These are phyloP conservation scores for Triplophysa bombifrons DNA, from an alignment of 2,797 vertebrate genomes.

Conservation along the genomic window DNA sequence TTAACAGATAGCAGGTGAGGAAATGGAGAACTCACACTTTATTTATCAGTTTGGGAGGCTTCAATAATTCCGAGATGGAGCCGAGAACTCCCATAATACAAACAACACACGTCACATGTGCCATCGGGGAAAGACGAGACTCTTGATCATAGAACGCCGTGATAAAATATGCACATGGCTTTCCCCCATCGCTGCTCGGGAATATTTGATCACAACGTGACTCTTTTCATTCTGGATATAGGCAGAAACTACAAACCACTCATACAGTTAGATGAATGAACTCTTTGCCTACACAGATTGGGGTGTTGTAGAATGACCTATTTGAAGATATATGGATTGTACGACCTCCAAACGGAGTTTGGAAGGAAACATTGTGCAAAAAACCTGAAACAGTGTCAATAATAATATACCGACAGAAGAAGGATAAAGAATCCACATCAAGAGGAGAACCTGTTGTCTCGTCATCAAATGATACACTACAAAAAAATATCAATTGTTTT, in stretches of 20 bases:
- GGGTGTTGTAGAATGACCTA: neutral
- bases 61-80: neutral
- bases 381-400: neutral
- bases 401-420: neutral
- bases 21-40: constrained; percentile 11
- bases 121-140: neutral
- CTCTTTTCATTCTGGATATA: neutral
- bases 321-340: neutral
- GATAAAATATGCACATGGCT: neutral
- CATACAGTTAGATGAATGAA: neutral
- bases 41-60: constrained; percentile 24
- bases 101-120: constrained; percentile 2
- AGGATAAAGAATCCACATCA: neutral
- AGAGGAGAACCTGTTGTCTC: no score
- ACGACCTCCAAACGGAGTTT: neutral
- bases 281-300: neutral
- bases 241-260: neutral
- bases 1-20: constrained; percentile 28
- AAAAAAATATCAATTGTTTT: no score
- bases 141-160: neutral
- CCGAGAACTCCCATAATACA: constrained; percentile 6
- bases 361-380: neutral
- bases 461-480: no score
- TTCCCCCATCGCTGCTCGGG: neutral
- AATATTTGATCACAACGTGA: constrained; percentile 24